phyloP scores from a whole-genome alignment of 2,888 invertebrate species.

The Philopedon plagiatum region DNA sequence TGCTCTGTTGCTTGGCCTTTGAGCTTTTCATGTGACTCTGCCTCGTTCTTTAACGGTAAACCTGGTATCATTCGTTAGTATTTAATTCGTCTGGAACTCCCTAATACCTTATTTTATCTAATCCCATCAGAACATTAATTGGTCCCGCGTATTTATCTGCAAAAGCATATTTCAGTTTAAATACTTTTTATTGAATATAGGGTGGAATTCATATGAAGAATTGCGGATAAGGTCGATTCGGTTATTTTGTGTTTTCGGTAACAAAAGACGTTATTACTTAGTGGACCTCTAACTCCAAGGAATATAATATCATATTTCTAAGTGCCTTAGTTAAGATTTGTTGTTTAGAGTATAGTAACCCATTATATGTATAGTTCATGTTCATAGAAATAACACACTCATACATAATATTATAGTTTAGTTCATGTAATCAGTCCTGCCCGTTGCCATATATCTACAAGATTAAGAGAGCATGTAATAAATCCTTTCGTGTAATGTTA shows the following conservation, averaged over 20 bases:
- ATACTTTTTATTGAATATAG: constrained; percentile 13
- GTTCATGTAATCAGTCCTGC: constrained; percentile 26
- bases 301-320: no score
- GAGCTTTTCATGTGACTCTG: no score
- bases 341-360: background rate
- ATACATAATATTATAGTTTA: constrained; percentile 16
- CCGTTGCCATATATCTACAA: constrained; percentile 21
- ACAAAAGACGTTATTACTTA: constrained; percentile 22
- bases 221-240: no score
- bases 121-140: background rate
- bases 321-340: background rate
- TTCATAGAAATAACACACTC: background rate
- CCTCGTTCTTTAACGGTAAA: no score
- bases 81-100: constrained; percentile 18
- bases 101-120: constrained; percentile 20
- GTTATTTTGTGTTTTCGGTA: constrained; percentile 31
- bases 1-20: no score
- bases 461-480: constrained; percentile 15
- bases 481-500: constrained; percentile 3
- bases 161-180: constrained; percentile 4
- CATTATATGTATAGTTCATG: background rate
- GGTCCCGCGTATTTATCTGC: constrained; percentile 4
- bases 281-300: background rate
- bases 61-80: constrained; percentile 13
- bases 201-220: background rate